A percentile compares a stretch with the other conserved stretches of the same genome.
phyloP scores from a whole-genome alignment of 2,797 vertebrate species.

The Dermochelys coriacea region DNA sequence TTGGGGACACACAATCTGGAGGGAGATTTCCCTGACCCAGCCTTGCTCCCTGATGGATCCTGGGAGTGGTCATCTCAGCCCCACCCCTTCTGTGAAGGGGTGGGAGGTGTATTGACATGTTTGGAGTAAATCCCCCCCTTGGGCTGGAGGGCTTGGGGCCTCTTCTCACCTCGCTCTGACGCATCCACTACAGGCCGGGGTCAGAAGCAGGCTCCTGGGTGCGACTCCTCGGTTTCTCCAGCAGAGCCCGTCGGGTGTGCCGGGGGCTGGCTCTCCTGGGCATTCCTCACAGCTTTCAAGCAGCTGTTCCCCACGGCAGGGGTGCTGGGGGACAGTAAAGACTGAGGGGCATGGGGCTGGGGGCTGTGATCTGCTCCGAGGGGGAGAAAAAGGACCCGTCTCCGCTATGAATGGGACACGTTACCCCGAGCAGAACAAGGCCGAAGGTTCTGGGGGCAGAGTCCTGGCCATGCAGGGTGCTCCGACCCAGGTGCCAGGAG shows the following conservation, averaged over 20 bases:
- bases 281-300: not conserved
- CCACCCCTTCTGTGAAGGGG: too few species aligned
- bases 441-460: not conserved
- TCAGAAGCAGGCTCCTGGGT: not conserved
- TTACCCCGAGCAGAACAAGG: not conserved
- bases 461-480: not conserved
- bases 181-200: not conserved
- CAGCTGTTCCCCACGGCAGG: not conserved
- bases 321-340: not conserved
- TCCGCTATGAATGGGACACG: not conserved
- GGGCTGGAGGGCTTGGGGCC: not conserved
- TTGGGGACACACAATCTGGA: too few species aligned
- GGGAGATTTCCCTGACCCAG: not conserved
- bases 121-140: too few species aligned
- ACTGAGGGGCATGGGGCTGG: not conserved
- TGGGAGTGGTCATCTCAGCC: too few species aligned
- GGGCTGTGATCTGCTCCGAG: too few species aligned
- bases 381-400: too few species aligned
- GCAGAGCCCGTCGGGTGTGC: not conserved
- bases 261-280: not conserved
- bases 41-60: not conserved
- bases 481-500: not conserved
- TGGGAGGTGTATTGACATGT: too few species aligned
- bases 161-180: too few species aligned
- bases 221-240: not conserved